Percentiles rank a stretch among this genome's conserved stretches.
Evolutionary conservation across 2,113 vertebrate species (phyloP).

Genomic region (Corythoichthys intestinalis): DNA sequence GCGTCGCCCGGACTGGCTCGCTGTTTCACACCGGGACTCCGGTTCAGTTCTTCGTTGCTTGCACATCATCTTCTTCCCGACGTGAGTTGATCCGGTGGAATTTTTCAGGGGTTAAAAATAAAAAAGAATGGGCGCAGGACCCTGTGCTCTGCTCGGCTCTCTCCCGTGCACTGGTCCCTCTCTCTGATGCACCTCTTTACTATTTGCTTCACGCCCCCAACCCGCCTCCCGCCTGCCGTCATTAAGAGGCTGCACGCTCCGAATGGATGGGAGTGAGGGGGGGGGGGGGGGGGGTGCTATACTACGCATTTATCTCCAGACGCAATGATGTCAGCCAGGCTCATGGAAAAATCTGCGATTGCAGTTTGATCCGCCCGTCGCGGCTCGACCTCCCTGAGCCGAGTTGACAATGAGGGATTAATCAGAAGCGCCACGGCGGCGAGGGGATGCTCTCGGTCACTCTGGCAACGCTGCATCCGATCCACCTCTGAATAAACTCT

Average conservation of each 20-base stretch:
- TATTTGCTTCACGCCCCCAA: conserved; percentile 64
- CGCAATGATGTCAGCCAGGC: conserved; percentile 77
- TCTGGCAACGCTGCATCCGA: neutral
- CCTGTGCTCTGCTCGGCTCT: conserved; percentile 35
- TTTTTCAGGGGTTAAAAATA: neutral
- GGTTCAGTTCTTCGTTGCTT: conserved; percentile 55
- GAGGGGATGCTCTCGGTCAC: neutral
- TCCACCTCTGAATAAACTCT: neutral
- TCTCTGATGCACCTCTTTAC: conserved; percentile 47
- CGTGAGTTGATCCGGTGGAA: conserved; percentile 13
- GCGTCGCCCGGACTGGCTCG: conserved; percentile 64
- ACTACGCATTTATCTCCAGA: conserved; percentile 65
- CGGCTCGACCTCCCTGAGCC: neutral
- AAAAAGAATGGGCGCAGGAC: conserved; percentile 7
- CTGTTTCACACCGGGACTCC: conserved; percentile 61
- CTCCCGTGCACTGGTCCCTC: conserved; percentile 55
- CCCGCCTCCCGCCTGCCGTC: conserved; percentile 65
- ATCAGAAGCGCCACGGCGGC: neutral
- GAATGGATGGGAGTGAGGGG: conserved; percentile 32
- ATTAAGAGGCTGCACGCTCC: conserved; percentile 45
- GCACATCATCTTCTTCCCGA: conserved; percentile 58
- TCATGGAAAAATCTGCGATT: conserved; percentile 21
- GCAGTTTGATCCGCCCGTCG: neutral
- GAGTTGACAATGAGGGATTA: neutral
- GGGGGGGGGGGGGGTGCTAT: conserved; percentile 66